These are phyloP conservation scores for Diceros bicornis DNA, from an alignment of 2,797 vertebrate species.

Conservation along the genomic window DNA sequence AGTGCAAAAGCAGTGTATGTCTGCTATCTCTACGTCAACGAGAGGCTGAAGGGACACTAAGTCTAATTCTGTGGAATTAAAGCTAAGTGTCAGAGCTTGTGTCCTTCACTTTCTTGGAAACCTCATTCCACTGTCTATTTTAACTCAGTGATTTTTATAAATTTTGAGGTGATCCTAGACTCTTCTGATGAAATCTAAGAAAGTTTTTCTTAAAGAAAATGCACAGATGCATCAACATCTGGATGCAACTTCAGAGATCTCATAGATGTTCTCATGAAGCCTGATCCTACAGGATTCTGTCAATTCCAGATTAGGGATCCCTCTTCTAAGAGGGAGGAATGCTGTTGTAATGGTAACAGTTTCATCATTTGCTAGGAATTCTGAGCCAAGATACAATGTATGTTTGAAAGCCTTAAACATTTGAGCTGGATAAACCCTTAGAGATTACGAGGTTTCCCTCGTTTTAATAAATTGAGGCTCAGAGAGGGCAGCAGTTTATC, in stretches of 20 bases:
- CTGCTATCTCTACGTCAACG: background rate
- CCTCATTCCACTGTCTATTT: background rate
- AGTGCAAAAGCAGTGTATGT: background rate
- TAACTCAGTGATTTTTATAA: background rate
- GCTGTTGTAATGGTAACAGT: background rate
- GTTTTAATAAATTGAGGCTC: background rate
- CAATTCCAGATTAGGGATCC: background rate
- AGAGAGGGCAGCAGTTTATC: background rate
- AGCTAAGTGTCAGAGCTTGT: background rate
- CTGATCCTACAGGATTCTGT: background rate
- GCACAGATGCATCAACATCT: background rate
- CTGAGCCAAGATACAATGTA: background rate
- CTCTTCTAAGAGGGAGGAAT: background rate
- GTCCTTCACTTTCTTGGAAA: background rate
- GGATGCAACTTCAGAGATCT: background rate
- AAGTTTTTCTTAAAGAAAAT: background rate
- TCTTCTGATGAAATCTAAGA: background rate
- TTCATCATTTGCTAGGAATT: background rate
- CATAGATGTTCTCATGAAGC: background rate
- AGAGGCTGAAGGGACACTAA: background rate
- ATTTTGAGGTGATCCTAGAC: background rate
- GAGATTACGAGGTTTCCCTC: no score
- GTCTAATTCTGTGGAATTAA: background rate
- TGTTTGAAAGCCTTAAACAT: background rate
- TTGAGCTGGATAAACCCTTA: background rate